Base-by-base conservation (phyloP, 2,888 invertebrate genomes). In the Sesamia inferens region DNA sequence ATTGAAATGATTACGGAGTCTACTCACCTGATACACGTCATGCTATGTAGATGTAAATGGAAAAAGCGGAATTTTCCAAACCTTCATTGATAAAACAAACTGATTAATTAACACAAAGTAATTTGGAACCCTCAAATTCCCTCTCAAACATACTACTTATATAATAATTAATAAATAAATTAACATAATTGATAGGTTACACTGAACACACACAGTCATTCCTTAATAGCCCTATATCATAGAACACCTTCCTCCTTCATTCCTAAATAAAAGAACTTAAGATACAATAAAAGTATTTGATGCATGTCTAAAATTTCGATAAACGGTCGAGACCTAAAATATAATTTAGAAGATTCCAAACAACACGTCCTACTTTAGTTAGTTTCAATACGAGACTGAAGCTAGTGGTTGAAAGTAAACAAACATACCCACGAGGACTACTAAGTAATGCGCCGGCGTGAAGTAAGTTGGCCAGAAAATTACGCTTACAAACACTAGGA, bases 401-500 rank as follows among this genome's bases (percentile, higher is more conserved):
- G 39, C 31, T 31, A 22, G 7, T 31, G 14, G 3, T 5, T 71
- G 14, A 42, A 70, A 59, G 13, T 58, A n/a, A 71, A 58, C n/a
- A 59, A 71, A n/a, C 2, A 13, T 16, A 13, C 11, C n/a, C 31
- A 22, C n/a, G 11, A 14, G 19, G 24, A 31, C 14, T 10, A 10
- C 44, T 24, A 10, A 14, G 19, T 16, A 44, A 4, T 64, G n/a
- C 42, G 24, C 47, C 19, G 16, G 16, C 47, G 59, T 47, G 22
- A 59, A 59, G 13, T 65, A 74, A 64, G 57, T 58, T 65, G 10
- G 74, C 42, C 24, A 54, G 54, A 71, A 51, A 61, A 68, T 11
- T 68, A 14, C 55, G 62, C 51, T 68, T 22, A 19, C 13, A 19
- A 44, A 51, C 44, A 75, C 62, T 63, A 75, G 77, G 62, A 75